A percentile compares a stretch with the other conserved stretches of the same genome.
Evolutionary conservation across 1,140 invertebrate species (phyloP).

Genomic region (Drosophila simulans): DNA sequence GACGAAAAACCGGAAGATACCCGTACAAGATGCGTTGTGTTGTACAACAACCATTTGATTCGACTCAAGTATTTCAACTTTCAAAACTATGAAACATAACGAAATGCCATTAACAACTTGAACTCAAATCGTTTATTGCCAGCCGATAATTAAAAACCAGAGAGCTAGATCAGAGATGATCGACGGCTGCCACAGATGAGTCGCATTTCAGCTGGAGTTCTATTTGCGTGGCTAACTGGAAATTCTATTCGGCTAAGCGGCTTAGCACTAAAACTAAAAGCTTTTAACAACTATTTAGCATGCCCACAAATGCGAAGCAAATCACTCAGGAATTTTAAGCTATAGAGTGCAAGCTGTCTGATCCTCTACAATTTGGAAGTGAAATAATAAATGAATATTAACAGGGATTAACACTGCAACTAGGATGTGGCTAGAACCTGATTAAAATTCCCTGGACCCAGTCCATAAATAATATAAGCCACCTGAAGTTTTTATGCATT

Average conservation of each 20-base stretch:
- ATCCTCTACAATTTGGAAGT: constrained; percentile 18
- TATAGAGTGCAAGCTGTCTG: constrained; percentile 58
- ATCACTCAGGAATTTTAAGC: constrained; percentile 37
- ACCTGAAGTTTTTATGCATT: constrained; percentile 43
- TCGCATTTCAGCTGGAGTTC: constrained; percentile 19
- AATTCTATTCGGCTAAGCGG: constrained; percentile 27
- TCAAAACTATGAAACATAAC: constrained; percentile 62
- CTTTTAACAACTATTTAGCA: constrained; percentile 37
- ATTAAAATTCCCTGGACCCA: constrained; percentile 50
- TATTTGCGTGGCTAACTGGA: constrained; percentile 29
- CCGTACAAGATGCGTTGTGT: constrained; percentile 41
- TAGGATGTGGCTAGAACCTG: constrained; percentile 59
- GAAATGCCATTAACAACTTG: constrained; percentile 56
- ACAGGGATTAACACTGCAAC: constrained; percentile 24
- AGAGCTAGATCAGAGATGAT: constrained; percentile 39
- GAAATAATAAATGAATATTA: constrained; percentile 10
- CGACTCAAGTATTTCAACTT: constrained; percentile 80
- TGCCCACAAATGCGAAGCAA: constrained; percentile 35
- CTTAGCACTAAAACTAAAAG: constrained; percentile 31
- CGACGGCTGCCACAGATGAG: constrained; percentile 23
- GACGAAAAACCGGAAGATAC: constrained; percentile 72
- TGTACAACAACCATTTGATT: constrained; percentile 44
- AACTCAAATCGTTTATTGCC: constrained; percentile 58
- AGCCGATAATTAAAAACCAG: constrained; percentile 53
- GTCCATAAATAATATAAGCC: constrained; percentile 65